These are phyloP conservation scores for Brachyopa scutellaris DNA, from an alignment of 2,888 invertebrate genomes.

Conservation along the genomic window DNA sequence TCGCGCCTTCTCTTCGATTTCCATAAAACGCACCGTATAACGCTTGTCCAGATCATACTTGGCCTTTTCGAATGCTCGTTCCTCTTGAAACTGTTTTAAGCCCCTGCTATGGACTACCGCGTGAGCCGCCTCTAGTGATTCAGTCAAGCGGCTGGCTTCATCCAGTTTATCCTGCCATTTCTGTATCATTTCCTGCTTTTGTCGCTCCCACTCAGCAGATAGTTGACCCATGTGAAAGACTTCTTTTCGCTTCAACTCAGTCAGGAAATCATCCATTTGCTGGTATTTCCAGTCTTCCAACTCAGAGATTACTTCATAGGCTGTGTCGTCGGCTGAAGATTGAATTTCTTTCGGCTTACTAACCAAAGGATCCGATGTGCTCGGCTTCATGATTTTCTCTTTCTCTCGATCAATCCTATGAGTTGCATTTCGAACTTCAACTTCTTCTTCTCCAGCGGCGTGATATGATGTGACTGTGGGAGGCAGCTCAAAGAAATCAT, in stretches of 20 bases:
- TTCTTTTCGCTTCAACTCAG: conserved; percentile 85
- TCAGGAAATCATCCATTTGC: conserved; percentile 85
- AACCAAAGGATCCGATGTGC: conserved; percentile 10
- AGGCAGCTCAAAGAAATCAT: conserved; percentile 50
- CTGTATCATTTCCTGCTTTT: conserved; percentile 83
- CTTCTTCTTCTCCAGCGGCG: not conserved
- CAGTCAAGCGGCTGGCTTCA: conserved; percentile 85
- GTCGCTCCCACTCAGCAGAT: conserved; percentile 84
- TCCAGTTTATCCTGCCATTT: conserved; percentile 84
- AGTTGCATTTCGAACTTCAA: not conserved
- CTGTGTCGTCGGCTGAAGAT: not conserved
- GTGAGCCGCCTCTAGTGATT: conserved; percentile 82
- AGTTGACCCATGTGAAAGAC: conserved; percentile 83
- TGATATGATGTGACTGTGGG: conserved; percentile 21
- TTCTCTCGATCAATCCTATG: not conserved
- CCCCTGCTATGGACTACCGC: conserved; percentile 70
- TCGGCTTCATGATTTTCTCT: not conserved
- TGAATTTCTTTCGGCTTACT: not conserved
- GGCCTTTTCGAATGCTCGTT: conserved; percentile 82
- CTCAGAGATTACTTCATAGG: conserved; percentile 84
- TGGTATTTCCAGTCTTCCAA: conserved; percentile 89
- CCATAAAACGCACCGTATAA: conserved; percentile 84
- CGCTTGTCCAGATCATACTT: conserved; percentile 85
- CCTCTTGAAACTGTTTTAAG: conserved; percentile 50
- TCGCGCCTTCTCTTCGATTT: conserved; percentile 84